Conservation (phyloP, 2,113 vertebrate genomes). For the Cavia porcellus region DNA sequence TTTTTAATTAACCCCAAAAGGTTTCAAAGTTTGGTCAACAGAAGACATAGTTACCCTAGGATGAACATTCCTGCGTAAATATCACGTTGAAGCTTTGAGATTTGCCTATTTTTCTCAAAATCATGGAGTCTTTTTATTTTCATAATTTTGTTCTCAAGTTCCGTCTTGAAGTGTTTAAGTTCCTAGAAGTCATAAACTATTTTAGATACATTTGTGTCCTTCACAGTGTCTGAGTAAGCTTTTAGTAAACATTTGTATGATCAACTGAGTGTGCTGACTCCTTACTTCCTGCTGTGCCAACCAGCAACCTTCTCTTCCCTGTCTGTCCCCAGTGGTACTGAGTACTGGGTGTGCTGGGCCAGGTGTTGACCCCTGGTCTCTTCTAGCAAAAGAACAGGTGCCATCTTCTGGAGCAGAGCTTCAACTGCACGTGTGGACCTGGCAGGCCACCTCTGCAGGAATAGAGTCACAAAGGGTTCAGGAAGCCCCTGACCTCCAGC, state of each 20-base stretch:
- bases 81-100: background rate
- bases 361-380: background rate
- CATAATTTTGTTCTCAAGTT: background rate
- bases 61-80: background rate
- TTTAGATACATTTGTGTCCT: background rate
- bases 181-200: background rate
- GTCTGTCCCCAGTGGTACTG: background rate
- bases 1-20: too few relatives aligned
- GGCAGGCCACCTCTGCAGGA: background rate
- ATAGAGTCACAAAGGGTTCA: background rate
- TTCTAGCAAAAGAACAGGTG: background rate
- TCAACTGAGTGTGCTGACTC: background rate
- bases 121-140: background rate
- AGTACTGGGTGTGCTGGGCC: background rate
- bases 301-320: background rate
- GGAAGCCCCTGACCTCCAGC: background rate
- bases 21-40: background rate
- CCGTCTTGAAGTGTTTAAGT: slow-evolving; percentile 11
- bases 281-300: background rate
- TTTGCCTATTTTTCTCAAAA: background rate
- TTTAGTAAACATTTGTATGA: background rate
- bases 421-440: background rate
- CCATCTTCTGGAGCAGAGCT: background rate
- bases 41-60: background rate
- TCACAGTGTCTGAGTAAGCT: background rate